Conservation (phyloP, 2,797 vertebrate genomes). For the Pelobates cultripes region DNA sequence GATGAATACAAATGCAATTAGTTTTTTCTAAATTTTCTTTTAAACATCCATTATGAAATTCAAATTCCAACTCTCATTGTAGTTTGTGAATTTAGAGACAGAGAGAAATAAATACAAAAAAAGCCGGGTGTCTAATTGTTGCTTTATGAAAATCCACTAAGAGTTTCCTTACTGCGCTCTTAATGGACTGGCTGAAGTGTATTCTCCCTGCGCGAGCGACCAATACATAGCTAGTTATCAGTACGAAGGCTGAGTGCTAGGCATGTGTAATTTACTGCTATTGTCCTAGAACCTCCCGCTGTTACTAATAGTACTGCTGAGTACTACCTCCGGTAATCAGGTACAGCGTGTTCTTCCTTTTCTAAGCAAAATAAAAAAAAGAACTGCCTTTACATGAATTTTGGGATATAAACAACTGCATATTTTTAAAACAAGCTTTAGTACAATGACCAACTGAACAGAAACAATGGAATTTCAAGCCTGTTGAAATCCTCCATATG, state of each 20-base stretch:
- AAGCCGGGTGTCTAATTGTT: not conserved
- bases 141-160: not conserved
- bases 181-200: not conserved
- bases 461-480: too few species aligned
- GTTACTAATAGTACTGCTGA: not conserved
- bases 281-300: conserved; percentile 2
- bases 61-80: not conserved
- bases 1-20: too few species aligned
- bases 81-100: not conserved
- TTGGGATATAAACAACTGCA: too few species aligned
- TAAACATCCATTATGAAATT: not conserved
- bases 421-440: too few species aligned
- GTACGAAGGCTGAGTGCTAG: not conserved
- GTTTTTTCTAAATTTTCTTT: not conserved
- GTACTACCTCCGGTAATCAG: not conserved
- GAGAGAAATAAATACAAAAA: not conserved
- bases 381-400: too few species aligned
- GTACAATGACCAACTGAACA: too few species aligned
- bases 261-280: conserved; percentile 14
- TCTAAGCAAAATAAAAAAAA: too few species aligned
- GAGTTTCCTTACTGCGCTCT: not conserved
- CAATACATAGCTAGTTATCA: conserved; percentile 1
- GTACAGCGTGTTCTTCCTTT: not conserved
- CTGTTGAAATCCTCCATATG: too few species aligned
- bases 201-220: not conserved